Conservation (phyloP, 1,140 invertebrate genomes). For the Leptinotarsa undecemlineata region DNA sequence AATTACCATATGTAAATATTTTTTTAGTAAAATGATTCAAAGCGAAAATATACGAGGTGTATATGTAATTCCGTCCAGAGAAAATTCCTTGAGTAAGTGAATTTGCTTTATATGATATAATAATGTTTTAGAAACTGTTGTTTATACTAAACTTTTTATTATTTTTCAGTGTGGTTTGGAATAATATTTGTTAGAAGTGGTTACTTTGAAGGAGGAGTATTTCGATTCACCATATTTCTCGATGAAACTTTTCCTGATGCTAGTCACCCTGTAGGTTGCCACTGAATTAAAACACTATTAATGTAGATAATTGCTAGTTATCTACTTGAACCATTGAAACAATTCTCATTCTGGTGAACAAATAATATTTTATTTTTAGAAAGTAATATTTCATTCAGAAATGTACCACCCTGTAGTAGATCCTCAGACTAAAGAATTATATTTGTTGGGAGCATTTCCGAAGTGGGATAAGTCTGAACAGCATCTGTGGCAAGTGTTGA, state of each 20-base stretch:
- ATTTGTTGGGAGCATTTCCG: constrained; percentile 75
- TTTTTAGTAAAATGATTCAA: constrained; percentile 76
- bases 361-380: constrained; percentile 62
- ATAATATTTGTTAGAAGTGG: constrained; percentile 89
- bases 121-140: neutral
- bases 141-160: neutral
- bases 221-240: constrained; percentile 84
- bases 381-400: constrained; percentile 80
- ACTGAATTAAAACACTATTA: neutral
- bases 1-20: constrained; percentile 33
- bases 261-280: constrained; percentile 73
- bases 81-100: constrained; percentile 72
- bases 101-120: constrained; percentile 1
- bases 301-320: too few species aligned
- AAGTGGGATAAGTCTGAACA: constrained; percentile 82
- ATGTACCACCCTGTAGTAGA: constrained; percentile 88
- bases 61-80: constrained; percentile 89
- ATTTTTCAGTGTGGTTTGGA: constrained; percentile 86
- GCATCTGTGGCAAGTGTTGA: constrained; percentile 87
- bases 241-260: constrained; percentile 88
- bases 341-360: too few species aligned
- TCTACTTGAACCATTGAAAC: too few species aligned
- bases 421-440: constrained; percentile 74
- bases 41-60: constrained; percentile 84
- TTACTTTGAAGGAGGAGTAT: constrained; percentile 84